Conservation (phyloP, 1,140 invertebrate genomes). For the Zaprionus nigranus region DNA sequence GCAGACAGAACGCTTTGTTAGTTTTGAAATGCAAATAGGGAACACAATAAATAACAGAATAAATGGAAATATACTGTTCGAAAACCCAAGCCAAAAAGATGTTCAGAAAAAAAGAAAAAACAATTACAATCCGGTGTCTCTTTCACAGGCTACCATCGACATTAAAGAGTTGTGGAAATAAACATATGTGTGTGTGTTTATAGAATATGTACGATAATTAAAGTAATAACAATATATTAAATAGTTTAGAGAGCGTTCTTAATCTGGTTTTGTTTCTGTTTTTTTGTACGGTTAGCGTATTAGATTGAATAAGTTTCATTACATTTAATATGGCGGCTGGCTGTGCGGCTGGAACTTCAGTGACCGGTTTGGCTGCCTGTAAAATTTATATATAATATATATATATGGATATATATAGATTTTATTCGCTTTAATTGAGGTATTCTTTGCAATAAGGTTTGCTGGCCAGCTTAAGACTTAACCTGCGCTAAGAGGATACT, state of each 20-base stretch:
- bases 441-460: conserved; percentile 8
- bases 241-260: conserved; percentile 54
- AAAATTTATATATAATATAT: conserved; percentile 85
- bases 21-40: conserved; percentile 40
- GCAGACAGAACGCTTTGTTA: conserved; percentile 18
- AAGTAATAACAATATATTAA: conserved; percentile 37
- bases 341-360: conserved; percentile 87
- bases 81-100: conserved; percentile 72
- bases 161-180: conserved; percentile 23
- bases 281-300: conserved; percentile 62
- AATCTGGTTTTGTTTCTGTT: conserved; percentile 38
- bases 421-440: conserved; percentile 2
- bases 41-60: conserved; percentile 34
- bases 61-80: conserved; percentile 47
- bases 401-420: conserved; percentile 56
- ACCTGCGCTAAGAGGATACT: conserved; percentile 22
- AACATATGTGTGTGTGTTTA: conserved; percentile 14
- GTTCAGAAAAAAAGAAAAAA: conserved; percentile 4
- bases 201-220: conserved; percentile 8
- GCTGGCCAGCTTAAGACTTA: conserved; percentile 51
- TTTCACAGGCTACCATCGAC: conserved; percentile 73
- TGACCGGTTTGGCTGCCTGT: conserved; percentile 88
- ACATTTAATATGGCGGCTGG: conserved; percentile 85
- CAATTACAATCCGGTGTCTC: conserved; percentile 53
- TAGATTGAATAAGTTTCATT: conserved; percentile 80